These are phyloP conservation scores for Poeciliopsis turrubarensis DNA, from an alignment of 2,113 vertebrate species.

Conservation along the genomic window DNA sequence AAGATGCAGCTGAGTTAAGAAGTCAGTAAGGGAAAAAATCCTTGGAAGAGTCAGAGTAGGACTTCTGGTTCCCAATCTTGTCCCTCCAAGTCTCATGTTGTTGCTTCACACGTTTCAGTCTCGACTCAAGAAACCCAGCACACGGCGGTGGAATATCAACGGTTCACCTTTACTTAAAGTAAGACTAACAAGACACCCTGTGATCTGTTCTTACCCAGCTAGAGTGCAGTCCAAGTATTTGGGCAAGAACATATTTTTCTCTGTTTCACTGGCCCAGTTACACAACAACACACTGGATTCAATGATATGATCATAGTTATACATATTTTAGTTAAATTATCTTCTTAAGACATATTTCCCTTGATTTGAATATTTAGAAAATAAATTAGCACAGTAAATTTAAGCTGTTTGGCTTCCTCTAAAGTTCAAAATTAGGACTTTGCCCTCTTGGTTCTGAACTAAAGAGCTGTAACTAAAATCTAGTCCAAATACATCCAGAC, in stretches of 20 bases:
- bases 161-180: slow-evolving; percentile 78
- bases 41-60: background rate
- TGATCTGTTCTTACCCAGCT: slow-evolving; percentile 14
- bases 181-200: slow-evolving; percentile 57
- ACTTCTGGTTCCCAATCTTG: background rate
- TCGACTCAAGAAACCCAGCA: slow-evolving; percentile 77
- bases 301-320: background rate
- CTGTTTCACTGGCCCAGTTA: slow-evolving; percentile 15
- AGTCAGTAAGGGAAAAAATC: background rate
- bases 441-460: background rate
- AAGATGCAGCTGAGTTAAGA: background rate
- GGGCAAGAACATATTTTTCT: slow-evolving; percentile 2
- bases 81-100: slow-evolving; percentile 49
- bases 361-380: background rate
- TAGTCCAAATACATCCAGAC: slow-evolving; percentile 39
- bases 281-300: slow-evolving; percentile 6
- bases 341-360: background rate
- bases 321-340: background rate
- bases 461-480: slow-evolving; percentile 9
- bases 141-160: slow-evolving; percentile 73
- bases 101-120: slow-evolving; percentile 74
- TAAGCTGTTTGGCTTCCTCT: background rate
- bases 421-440: slow-evolving; percentile 7
- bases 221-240: slow-evolving; percentile 43
- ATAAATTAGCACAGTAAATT: too few relatives aligned